Conservation (phyloP, 2,888 invertebrate genomes). For the Sinotaia quadrata region DNA sequence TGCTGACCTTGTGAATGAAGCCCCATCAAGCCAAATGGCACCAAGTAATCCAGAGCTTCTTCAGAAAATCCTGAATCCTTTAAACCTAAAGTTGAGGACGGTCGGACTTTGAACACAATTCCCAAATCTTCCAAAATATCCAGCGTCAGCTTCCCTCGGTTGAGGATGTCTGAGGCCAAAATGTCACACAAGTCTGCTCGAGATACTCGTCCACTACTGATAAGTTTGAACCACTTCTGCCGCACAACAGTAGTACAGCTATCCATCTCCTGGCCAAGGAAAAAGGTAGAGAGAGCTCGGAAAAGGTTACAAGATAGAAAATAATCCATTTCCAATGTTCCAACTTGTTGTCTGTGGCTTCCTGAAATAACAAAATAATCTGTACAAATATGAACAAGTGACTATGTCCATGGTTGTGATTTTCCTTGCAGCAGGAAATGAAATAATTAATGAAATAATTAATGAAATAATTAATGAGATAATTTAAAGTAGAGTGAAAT, state of each 20-base stretch:
- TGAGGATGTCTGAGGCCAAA: background rate
- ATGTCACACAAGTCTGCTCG: background rate
- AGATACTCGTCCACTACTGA: slow-evolving; percentile 4
- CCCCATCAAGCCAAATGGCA: slow-evolving; percentile 27
- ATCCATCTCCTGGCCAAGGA: slow-evolving; percentile 3
- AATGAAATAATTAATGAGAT: too few species aligned
- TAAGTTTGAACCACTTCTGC: slow-evolving; percentile 21
- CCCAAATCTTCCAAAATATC: slow-evolving; percentile 9
- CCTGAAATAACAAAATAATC: background rate
- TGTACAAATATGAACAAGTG: background rate
- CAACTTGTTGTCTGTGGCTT: background rate
- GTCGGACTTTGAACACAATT: slow-evolving; percentile 3
- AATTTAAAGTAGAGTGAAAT: too few species aligned
- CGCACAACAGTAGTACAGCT: background rate
- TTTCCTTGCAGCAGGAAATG: too few species aligned
- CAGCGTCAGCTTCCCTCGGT: background rate
- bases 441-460: too few species aligned
- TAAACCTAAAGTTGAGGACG: background rate
- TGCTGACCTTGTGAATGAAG: background rate
- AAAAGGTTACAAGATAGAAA: slow-evolving; percentile 6
- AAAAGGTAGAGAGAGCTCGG: background rate
- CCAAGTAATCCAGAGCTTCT: slow-evolving; percentile 6
- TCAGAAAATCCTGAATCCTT: slow-evolving; percentile 17
- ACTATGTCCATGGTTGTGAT: too few species aligned
- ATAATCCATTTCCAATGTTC: background rate